These are phyloP conservation scores for Tanytarsus gracilentus DNA, from an alignment of 2,888 invertebrate genomes.

Conservation along the genomic window DNA sequence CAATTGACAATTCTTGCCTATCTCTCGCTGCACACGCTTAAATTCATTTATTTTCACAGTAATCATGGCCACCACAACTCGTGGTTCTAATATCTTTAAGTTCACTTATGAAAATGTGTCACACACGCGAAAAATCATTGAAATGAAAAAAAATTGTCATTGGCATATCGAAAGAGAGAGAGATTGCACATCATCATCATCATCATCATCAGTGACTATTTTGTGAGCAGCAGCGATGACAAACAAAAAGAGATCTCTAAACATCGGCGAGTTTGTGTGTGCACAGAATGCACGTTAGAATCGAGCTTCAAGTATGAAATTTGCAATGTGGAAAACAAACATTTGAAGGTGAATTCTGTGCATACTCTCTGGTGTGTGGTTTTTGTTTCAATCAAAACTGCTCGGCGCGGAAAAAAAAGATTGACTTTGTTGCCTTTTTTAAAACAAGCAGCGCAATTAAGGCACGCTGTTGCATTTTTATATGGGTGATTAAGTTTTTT, in stretches of 20 bases:
- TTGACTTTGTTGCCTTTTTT: constrained; percentile 12
- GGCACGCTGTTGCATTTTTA: background rate
- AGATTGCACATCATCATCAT: constrained; percentile 22
- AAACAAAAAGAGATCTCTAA: constrained; percentile 12
- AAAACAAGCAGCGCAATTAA: background rate
- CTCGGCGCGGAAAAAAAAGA: background rate
- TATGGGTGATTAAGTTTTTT: no score
- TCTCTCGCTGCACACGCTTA: no score
- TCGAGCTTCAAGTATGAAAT: background rate
- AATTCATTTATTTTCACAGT: no score
- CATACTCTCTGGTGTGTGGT: constrained; percentile 22
- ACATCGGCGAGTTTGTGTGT: background rate
- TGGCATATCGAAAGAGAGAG: constrained; percentile 6
- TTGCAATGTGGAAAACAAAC: constrained; percentile 26
- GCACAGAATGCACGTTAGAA: background rate
- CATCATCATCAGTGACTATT: constrained; percentile 25
- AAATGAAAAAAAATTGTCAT: constrained; percentile 23
- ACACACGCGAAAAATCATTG: constrained; percentile 27
- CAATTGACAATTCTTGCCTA: no score
- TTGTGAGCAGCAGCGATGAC: no score
- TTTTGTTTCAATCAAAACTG: constrained; percentile 22
- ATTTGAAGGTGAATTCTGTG: constrained; percentile 29
- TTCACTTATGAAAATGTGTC: constrained; percentile 8
- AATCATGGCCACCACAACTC: no score
- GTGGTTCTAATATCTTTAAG: background rate